A percentile compares a stretch with the other conserved stretches of the same genome.
These are phyloP conservation scores for Melanargia galathea DNA, from an alignment of 2,888 invertebrate species.

Conservation along the genomic window DNA sequence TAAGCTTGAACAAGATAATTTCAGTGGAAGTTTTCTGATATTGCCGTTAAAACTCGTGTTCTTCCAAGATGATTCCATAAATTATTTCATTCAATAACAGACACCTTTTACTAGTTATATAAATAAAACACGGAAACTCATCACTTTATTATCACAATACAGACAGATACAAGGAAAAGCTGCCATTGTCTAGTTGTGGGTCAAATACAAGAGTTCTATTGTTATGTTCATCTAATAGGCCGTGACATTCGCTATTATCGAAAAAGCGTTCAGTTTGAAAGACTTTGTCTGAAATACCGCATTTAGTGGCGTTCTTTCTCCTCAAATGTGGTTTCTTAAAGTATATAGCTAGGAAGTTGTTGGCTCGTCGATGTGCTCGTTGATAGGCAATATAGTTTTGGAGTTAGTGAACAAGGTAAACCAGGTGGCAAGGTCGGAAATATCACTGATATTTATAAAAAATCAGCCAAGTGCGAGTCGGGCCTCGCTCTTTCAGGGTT, in stretches of 20 bases:
- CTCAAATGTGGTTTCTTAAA: neutral
- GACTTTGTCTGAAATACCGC: neutral
- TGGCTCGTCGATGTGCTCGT: no score
- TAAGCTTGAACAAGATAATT: no score
- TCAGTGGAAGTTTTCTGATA: no score
- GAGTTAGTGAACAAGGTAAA: no score
- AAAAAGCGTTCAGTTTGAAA: slow-evolving; percentile 8
- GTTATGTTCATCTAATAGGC: slow-evolving; percentile 14
- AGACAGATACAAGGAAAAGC: slow-evolving; percentile 8
- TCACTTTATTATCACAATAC: neutral
- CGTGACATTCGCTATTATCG: slow-evolving; percentile 14
- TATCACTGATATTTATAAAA: no score
- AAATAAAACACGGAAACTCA: neutral
- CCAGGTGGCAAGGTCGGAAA: no score
- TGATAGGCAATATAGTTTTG: no score
- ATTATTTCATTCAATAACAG: no score
- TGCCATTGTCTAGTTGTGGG: slow-evolving; percentile 12
- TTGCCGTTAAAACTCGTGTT: no score
- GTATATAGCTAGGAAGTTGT: neutral
- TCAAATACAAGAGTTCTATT: slow-evolving; percentile 18
- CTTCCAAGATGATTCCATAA: no score
- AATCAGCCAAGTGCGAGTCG: no score
- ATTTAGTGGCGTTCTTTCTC: neutral
- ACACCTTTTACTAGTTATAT: neutral
- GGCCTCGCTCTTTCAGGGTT: no score